Evolutionary conservation across 2,888 invertebrate species (phyloP).

Genomic region (Rotaria macrura): DNA sequence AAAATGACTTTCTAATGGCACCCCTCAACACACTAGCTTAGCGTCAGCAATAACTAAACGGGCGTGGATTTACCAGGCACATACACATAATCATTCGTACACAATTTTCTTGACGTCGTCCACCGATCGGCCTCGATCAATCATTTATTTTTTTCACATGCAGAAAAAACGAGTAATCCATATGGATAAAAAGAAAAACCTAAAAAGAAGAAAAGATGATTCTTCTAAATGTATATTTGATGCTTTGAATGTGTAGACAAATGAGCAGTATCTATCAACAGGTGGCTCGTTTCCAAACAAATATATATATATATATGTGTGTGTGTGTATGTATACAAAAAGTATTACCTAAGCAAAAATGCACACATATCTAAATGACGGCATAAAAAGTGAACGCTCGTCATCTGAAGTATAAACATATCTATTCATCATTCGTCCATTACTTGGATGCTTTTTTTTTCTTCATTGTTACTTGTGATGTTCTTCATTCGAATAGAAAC

Average conservation of each 20-base stretch:
- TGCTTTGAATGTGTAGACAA: neutral
- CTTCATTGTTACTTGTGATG: neutral
- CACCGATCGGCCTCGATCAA: neutral
- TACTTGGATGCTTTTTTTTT: neutral
- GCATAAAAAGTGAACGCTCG: neutral
- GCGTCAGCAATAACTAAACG: neutral
- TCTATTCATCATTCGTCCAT: conserved; percentile 8
- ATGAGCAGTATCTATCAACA: conserved; percentile 6
- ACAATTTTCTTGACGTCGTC: neutral
- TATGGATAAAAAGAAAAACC: neutral
- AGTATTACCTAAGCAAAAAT: neutral
- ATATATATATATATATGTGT: neutral
- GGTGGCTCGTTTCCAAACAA: conserved; percentile 3
- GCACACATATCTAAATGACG: neutral
- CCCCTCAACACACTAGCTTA: neutral
- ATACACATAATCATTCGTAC: neutral
- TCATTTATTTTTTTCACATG: neutral
- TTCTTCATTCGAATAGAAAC: neutral
- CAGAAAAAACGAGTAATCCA: neutral
- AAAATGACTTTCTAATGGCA: conserved; percentile 18
- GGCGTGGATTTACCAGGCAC: neutral
- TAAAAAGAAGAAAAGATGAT: neutral
- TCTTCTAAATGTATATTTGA: neutral
- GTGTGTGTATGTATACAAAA: neutral
- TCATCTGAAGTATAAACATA: neutral